Evolutionary conservation across 1,140 invertebrate species (phyloP), one percentile per base, ranked within the genome.

Genomic region (Cotesia glomerata): DNA sequence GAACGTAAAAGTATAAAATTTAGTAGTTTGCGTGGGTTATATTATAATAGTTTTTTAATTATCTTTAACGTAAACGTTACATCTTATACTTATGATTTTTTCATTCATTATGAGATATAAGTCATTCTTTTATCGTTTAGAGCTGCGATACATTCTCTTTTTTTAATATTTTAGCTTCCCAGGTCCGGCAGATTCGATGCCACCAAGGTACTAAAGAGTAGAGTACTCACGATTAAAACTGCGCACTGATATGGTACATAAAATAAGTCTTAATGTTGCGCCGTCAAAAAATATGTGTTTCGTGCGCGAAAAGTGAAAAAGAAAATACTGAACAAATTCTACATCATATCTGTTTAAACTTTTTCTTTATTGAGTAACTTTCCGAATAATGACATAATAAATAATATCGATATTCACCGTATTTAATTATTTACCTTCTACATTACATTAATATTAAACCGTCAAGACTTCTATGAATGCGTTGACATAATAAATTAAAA

Each of bases 151-250:
- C 86, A 85, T 73, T 65, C 63, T 71, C 75, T 82, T 83, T 84
- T 87, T 87, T 79, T 86, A 80, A 86, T 81, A 82, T 87, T 87
- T 87, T 87, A 87, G 86, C 86, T 87, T 86, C 85, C 86, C 86
- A 87, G 86, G 86, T 84, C 86, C 85, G 86, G 84, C 86, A 86
- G 86, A 87, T 80, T 79, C 85, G 81, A 87, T 87, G 84, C 86
- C 86, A 82, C 84, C 85, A 77, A 87, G 85, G 84, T 87, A 87
- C 86, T 87, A 87, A 52, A 71, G 71, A 70, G 67, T 73, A 71
- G 71, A 70, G 67, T 73, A 49, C 68, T 8, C 66, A 11, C 69
- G 35, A 65, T 35, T 52, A 65, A 52, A 72, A 70, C 66, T 70
- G 66, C 72, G 81, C 78, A 77, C 75, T 75, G 26, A 26, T 26